Percentiles rank a stretch among this genome's conserved stretches.
Conservation (phyloP, 2,113 vertebrate species). For the Picathartes gymnocephalus region DNA sequence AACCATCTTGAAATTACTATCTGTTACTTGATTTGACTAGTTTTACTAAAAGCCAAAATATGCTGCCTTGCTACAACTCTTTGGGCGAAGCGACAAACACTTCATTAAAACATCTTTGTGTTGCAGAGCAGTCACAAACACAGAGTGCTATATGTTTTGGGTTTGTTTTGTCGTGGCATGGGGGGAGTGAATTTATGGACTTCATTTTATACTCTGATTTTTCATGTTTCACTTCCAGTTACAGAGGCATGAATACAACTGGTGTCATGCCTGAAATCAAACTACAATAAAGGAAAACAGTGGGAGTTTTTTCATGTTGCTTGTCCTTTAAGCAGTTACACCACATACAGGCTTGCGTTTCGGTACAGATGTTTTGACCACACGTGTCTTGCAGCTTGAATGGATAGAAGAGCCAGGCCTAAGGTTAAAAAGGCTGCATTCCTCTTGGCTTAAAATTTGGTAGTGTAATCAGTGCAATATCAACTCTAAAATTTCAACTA, state of each 20-base stretch:
- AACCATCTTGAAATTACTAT: neutral
- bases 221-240: neutral
- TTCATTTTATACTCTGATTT: neutral
- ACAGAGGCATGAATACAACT: neutral
- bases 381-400: neutral
- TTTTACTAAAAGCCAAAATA: neutral
- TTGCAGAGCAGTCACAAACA: neutral
- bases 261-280: neutral
- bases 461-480: neutral
- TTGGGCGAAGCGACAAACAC: neutral
- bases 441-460: neutral
- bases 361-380: neutral
- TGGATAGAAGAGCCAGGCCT: neutral
- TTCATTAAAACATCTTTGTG: neutral
- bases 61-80: neutral
- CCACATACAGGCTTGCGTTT: neutral
- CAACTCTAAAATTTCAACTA: neutral
- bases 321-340: neutral
- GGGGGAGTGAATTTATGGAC: neutral
- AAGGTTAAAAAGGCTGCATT: neutral
- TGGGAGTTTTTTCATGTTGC: neutral
- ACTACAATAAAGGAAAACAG: neutral
- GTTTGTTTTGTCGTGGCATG: neutral
- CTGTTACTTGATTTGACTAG: neutral
- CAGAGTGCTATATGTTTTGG: neutral